Percentiles rank a stretch among this genome's conserved stretches.
Evolutionary conservation across 2,888 invertebrate species (phyloP).

Genomic region (Graphium colonna): DNA sequence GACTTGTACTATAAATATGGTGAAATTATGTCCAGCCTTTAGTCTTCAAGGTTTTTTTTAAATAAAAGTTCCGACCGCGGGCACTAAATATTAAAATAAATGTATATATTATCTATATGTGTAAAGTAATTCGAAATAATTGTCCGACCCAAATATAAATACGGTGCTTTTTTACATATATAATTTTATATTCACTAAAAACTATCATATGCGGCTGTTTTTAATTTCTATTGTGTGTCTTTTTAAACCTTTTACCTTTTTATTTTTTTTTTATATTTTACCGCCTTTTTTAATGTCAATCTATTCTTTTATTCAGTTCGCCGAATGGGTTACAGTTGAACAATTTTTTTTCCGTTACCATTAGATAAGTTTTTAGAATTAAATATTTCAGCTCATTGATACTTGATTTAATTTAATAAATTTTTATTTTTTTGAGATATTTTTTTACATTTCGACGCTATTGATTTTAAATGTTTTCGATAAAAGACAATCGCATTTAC

Average conservation of each 20-base stretch:
- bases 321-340: not conserved
- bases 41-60: not conserved
- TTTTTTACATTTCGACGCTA: too few relatives aligned
- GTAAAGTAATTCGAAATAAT: constrained; percentile 1
- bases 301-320: not conserved
- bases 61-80: not conserved
- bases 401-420: too few relatives aligned
- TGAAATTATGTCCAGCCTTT: not conserved
- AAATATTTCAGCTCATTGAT: too few relatives aligned
- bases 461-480: not conserved
- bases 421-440: too few relatives aligned
- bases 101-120: constrained; percentile 2
- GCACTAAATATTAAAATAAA: not conserved
- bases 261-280: constrained; percentile 1
- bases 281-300: constrained; percentile 3
- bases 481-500: constrained; percentile 14
- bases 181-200: constrained; percentile 1
- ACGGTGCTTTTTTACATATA: constrained; percentile 19
- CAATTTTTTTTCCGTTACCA: too few relatives aligned
- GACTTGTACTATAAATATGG: not conserved
- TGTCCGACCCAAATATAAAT: constrained; percentile 14
- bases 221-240: not conserved
- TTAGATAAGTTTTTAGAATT: too few relatives aligned
- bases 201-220: not conserved
- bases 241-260: not conserved